Conservation (phyloP, 2,888 invertebrate species). For the Strigamia maritima region DNA sequence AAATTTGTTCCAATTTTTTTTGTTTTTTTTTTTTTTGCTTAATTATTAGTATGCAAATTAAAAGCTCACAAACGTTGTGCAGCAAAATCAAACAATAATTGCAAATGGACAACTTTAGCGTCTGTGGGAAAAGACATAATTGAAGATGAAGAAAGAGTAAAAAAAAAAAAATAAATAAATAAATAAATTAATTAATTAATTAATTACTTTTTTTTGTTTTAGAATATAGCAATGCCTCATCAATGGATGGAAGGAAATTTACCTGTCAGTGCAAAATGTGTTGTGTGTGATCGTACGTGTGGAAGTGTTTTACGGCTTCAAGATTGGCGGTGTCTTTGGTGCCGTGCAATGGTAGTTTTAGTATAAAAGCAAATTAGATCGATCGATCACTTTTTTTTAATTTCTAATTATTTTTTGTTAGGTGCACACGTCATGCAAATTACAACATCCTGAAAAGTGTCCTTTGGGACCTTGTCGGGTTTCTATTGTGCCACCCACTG, state of each 20-base stretch:
- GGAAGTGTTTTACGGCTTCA: slow-evolving; percentile 91
- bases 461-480: slow-evolving; percentile 83
- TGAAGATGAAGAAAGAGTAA: slow-evolving; percentile 85
- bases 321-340: slow-evolving; percentile 97
- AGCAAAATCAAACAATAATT: slow-evolving; percentile 84
- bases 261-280: slow-evolving; percentile 89
- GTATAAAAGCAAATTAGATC: slow-evolving; percentile 53
- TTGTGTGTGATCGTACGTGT: slow-evolving; percentile 91
- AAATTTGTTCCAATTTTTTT: neutral
- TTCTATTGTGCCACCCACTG: slow-evolving; percentile 90
- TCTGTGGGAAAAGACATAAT: slow-evolving; percentile 92
- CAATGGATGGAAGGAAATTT: slow-evolving; percentile 98
- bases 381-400: slow-evolving; percentile 40
- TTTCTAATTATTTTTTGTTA: slow-evolving; percentile 43
- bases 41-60: slow-evolving; percentile 77
- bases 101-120: slow-evolving; percentile 96
- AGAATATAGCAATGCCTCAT: slow-evolving; percentile 91
- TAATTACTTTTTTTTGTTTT: slow-evolving; percentile 47
- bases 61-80: slow-evolving; percentile 96
- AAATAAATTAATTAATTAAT: neutral
- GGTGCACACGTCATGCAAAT: slow-evolving; percentile 87
- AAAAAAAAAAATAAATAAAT: slow-evolving; percentile 46
- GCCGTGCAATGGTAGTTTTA: slow-evolving; percentile 63
- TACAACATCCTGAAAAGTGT: slow-evolving; percentile 72
- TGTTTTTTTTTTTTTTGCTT: neutral